Evolutionary conservation across 2,888 invertebrate genomes (phyloP).

Genomic region (Camponotus fellah): DNA sequence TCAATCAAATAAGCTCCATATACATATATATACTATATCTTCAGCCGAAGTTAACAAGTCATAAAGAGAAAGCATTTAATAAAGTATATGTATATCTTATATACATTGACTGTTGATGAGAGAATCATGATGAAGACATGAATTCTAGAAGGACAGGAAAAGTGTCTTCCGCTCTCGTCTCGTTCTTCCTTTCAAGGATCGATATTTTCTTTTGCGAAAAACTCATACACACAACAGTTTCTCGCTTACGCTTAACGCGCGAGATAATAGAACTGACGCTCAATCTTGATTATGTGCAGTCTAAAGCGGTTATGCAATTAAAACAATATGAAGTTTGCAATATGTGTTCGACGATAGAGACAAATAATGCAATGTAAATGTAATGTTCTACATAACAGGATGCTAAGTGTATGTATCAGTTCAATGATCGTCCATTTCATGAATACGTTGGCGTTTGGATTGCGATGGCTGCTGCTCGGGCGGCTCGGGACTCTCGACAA

Average conservation of each 20-base stretch:
- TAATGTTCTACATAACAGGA: conserved; percentile 83
- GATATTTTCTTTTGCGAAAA: background rate
- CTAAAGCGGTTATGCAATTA: conserved; percentile 71
- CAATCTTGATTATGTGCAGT: conserved; percentile 61
- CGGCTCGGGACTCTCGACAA: conserved; percentile 85
- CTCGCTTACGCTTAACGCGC: background rate
- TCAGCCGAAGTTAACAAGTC: conserved; percentile 42
- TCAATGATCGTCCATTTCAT: conserved; percentile 85
- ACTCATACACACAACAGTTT: conserved; percentile 41
- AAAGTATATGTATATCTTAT: conserved; percentile 50
- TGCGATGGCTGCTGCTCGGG: conserved; percentile 79
- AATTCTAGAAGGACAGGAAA: conserved; percentile 35
- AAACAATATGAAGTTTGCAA: conserved; percentile 72
- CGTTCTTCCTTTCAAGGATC: conserved; percentile 14
- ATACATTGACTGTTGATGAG: conserved; percentile 59
- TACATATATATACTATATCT: conserved; percentile 50
- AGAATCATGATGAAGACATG: conserved; percentile 32
- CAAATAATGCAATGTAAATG: conserved; percentile 80
- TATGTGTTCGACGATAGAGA: conserved; percentile 77
- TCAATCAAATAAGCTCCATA: conserved; percentile 43
- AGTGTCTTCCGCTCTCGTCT: conserved; percentile 45
- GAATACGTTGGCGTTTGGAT: conserved; percentile 84
- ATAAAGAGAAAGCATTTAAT: conserved; percentile 54
- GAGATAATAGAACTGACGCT: conserved; percentile 48
- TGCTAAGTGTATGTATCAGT: conserved; percentile 75